Conservation (phyloP, 2,888 invertebrate species). For the Cheiracanthium punctorium region DNA sequence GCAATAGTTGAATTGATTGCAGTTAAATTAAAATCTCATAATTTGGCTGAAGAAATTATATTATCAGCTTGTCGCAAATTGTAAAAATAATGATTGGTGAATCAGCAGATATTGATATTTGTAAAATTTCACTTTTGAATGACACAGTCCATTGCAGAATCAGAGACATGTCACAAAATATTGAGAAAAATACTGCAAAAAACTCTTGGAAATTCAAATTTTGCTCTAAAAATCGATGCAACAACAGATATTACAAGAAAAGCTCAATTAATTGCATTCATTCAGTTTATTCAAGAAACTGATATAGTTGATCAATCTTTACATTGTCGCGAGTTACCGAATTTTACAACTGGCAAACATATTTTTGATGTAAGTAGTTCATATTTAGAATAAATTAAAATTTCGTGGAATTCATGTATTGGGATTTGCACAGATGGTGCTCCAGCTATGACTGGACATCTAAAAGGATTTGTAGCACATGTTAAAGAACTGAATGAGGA, state of each 20-base stretch:
- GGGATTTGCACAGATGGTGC: slow-evolving; percentile 34
- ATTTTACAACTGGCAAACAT: background rate
- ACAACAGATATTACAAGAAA: background rate
- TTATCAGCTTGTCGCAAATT: background rate
- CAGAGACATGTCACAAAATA: no score
- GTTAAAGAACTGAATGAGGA: slow-evolving; percentile 15
- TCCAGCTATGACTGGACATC: slow-evolving; percentile 19
- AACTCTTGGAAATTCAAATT: no score
- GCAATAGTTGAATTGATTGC: no score
- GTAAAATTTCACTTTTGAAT: no score
- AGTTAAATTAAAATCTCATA: no score
- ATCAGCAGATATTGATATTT: no score
- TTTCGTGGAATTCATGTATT: slow-evolving; percentile 14
- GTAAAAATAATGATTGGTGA: slow-evolving; percentile 9
- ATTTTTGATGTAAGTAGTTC: slow-evolving; percentile 16
- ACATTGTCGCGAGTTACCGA: no score
- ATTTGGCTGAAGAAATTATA: no score
- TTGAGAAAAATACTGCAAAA: no score
- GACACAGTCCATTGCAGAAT: no score
- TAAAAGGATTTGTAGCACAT: slow-evolving; percentile 31
- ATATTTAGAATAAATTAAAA: slow-evolving; percentile 11
- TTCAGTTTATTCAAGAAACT: no score
- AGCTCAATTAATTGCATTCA: background rate
- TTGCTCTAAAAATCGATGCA: background rate
- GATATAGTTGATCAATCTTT: no score